Base-by-base conservation (phyloP, 2,888 invertebrate species). In the Merodon equestris region DNA sequence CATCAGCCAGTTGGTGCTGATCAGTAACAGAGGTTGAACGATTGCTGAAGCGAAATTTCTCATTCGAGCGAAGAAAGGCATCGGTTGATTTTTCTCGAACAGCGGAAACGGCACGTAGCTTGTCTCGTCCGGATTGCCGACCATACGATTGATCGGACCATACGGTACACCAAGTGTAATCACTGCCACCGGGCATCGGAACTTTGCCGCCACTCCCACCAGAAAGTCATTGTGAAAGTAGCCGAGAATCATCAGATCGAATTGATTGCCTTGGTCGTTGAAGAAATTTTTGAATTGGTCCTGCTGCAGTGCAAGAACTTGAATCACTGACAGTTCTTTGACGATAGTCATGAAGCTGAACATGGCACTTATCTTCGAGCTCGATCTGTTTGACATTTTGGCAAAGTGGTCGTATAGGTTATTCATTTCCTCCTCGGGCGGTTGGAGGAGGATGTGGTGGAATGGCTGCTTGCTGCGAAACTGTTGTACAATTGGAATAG, bases 141-240 rank as follows among this genome's bases (percentile, higher is more conserved):
- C 14, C 73, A 73, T 60, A 19, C 53, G 58, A 54, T 42, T 73
- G 7, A 73, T 58, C 1, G 60, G 14, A 0, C 73, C 73, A 27
- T 40, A 73, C 0, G 73, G 73, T 40, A 47, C 27, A 9, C 53
- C 53, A 9, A 72, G n/a, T 13, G 27, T 45, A 0, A 72, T n/a
- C 12, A 72, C 40, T 0, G 64, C 72, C 5, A 58, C 17, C 5
- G 72, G 51, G 18, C 72, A 64, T 1, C 47, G 27, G 34, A 58
- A 73, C 5, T 53, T 34, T 0, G 58, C 73, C 40, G 58, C 73
- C 42, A 73, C 53, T 1, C 73, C 73, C 9, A 73, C 27, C 42
- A 86, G 83, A 13, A 53, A 73, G 5, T 73, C 73, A 13, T 73
- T 73, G 18, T 73, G 66, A 38, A 42, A 73, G 47, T 73, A 73